Evolutionary conservation across 1,140 invertebrate species (phyloP).

Genomic region (Magallana gigas): DNA sequence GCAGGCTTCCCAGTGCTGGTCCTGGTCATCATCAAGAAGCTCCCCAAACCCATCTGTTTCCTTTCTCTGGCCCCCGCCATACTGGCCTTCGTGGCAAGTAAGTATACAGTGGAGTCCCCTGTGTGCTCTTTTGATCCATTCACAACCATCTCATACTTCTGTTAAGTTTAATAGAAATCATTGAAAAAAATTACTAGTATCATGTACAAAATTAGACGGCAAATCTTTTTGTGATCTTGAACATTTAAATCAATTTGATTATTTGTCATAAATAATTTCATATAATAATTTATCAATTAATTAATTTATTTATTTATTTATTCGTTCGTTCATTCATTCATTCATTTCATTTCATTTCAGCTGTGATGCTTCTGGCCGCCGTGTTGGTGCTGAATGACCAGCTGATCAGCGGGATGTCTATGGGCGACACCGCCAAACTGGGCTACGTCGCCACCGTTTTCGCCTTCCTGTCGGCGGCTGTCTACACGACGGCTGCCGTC

Average conservation of each 20-base stretch:
- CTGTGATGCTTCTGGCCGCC: slow-evolving; percentile 17
- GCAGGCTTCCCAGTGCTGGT: not conserved
- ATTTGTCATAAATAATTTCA: too few relatives aligned
- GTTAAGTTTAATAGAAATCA: too few relatives aligned
- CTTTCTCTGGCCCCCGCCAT: not conserved
- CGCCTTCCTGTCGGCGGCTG: not conserved
- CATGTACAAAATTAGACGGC: too few relatives aligned
- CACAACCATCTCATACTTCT: too few relatives aligned
- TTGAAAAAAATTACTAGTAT: too few relatives aligned
- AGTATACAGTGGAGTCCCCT: not conserved
- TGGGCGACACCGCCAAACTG: not conserved
- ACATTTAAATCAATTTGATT: too few relatives aligned
- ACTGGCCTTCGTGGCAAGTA: not conserved
- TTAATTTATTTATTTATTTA: too few relatives aligned
- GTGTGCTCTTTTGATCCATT: too few relatives aligned
- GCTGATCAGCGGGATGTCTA: not conserved
- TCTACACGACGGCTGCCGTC: not conserved
- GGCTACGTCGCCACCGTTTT: not conserved
- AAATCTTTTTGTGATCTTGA: too few relatives aligned
- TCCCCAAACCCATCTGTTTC: slow-evolving; percentile 11
- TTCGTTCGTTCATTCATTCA: too few relatives aligned
- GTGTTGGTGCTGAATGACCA: not conserved
- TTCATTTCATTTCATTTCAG: not conserved
- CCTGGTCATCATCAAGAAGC: not conserved
- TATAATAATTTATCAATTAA: too few relatives aligned